phyloP scores from a whole-genome alignment of 2,888 invertebrate species.

The Sisyra nigra region DNA sequence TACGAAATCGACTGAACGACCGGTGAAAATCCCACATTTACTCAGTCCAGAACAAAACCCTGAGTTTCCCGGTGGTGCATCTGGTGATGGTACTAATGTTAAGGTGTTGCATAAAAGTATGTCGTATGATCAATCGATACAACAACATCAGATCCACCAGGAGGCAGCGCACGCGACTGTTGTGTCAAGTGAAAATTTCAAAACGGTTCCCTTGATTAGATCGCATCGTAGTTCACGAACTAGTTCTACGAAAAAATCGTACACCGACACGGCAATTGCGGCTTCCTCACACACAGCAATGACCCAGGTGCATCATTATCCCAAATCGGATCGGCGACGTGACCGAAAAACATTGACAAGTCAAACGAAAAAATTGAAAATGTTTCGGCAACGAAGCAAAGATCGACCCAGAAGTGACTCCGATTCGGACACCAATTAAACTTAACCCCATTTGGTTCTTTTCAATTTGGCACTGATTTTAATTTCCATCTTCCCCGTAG shows the following conservation, averaged over 20 bases:
- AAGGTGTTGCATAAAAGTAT: slow-evolving; percentile 15
- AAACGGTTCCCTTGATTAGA: slow-evolving; percentile 7
- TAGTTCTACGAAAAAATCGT: slow-evolving; percentile 1
- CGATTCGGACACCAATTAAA: neutral
- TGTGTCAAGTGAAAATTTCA: slow-evolving; percentile 1
- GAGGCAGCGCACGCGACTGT: neutral
- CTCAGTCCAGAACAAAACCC: neutral
- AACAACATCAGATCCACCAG: neutral
- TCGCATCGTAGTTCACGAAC: slow-evolving; percentile 5
- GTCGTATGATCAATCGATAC: slow-evolving; percentile 4
- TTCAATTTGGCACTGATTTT: too few relatives aligned
- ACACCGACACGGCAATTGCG: neutral
- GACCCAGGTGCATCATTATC: neutral
- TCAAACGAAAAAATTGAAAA: neutral
- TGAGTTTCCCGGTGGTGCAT: neutral
- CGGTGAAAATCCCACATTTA: slow-evolving; percentile 28
- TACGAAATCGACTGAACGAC: slow-evolving; percentile 33
- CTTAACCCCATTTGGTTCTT: too few relatives aligned
- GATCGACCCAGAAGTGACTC: neutral
- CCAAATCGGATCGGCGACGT: neutral
- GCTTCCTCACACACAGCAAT: slow-evolving; percentile 1
- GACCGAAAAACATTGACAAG: neutral
- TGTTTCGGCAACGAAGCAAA: slow-evolving; percentile 3
- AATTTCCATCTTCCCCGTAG: too few relatives aligned
- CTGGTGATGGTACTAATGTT: slow-evolving; percentile 21